These are phyloP conservation scores for Neodiprion fabricii DNA, from an alignment of 1,140 invertebrate species.

Conservation along the genomic window DNA sequence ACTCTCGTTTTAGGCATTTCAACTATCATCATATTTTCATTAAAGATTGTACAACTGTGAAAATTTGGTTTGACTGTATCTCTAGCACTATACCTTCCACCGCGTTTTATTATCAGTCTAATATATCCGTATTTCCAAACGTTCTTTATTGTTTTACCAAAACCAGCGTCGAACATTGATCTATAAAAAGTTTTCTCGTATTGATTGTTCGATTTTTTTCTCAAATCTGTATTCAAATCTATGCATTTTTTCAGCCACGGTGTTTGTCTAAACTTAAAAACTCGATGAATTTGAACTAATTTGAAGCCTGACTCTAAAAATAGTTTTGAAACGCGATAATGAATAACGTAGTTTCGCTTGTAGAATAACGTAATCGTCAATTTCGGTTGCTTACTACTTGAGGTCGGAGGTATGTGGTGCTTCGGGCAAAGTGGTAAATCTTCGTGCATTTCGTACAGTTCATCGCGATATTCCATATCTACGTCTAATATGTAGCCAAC, in stretches of 20 bases:
- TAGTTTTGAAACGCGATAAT: no score
- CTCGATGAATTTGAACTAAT: conserved; percentile 39
- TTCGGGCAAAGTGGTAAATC: no score
- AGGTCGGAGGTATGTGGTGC: no score
- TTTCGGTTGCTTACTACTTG: no score
- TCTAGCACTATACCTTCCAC: conserved; percentile 30
- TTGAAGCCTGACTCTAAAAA: conserved; percentile 43
- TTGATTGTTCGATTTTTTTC: conserved; percentile 25
- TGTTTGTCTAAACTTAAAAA: conserved; percentile 40
- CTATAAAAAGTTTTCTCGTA: conserved; percentile 59
- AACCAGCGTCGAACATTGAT: conserved; percentile 54
- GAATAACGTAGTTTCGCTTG: no score
- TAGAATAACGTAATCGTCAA: no score
- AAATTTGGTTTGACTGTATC: conserved; percentile 46
- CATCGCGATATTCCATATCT: no score
- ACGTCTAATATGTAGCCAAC: no score
- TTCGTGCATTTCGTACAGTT: no score
- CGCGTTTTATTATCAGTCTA: conserved; percentile 32
- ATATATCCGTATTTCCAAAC: no score
- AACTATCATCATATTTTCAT: no score
- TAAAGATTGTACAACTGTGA: conserved; percentile 29
- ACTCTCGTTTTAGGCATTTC: no score
- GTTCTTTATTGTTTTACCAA: conserved; percentile 38
- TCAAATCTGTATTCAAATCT: conserved; percentile 47
- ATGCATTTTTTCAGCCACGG: conserved; percentile 52